Percentiles rank a stretch among this genome's conserved stretches.
phyloP scores from a whole-genome alignment of 35 echinoderm and acorn worm species.

The Ophioderma brevispina region DNA sequence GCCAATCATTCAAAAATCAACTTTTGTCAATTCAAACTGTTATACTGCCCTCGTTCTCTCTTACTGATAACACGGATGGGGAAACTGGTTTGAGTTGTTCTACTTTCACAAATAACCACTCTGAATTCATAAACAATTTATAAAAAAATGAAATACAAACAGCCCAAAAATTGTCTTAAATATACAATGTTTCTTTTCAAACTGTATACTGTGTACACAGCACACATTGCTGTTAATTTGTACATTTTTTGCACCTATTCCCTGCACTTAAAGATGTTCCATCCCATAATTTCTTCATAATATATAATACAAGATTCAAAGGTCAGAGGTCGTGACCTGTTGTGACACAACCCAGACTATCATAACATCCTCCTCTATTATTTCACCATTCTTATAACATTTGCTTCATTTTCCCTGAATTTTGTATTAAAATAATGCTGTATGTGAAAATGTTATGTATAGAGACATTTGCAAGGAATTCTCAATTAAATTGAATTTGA shows the following conservation, averaged over 20 bases:
- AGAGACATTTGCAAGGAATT: not conserved
- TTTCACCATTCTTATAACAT: not conserved
- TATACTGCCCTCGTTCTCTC: not conserved
- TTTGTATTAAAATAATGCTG: not conserved
- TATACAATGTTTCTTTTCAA: not conserved
- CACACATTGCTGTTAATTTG: not conserved
- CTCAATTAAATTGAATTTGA: not conserved
- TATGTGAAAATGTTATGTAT: not conserved
- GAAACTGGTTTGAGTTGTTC: not conserved
- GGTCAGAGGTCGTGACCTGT: not conserved
- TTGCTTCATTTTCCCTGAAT: not conserved
- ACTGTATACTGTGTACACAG: not conserved
- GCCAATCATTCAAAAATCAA: too few relatives aligned
- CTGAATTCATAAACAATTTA: not conserved
- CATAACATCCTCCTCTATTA: not conserved
- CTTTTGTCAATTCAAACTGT: too few relatives aligned
- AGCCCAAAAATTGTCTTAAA: not conserved
- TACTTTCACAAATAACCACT: not conserved
- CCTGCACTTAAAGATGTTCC: conserved; percentile 1
- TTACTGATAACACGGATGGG: not conserved
- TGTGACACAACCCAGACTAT: not conserved
- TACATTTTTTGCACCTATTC: conserved; percentile 1
- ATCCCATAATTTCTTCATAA: not conserved
- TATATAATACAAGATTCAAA: not conserved
- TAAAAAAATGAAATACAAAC: not conserved